These are phyloP conservation scores for Syndactyla subalaris DNA, from an alignment of 2,797 vertebrate species.

Conservation along the genomic window DNA sequence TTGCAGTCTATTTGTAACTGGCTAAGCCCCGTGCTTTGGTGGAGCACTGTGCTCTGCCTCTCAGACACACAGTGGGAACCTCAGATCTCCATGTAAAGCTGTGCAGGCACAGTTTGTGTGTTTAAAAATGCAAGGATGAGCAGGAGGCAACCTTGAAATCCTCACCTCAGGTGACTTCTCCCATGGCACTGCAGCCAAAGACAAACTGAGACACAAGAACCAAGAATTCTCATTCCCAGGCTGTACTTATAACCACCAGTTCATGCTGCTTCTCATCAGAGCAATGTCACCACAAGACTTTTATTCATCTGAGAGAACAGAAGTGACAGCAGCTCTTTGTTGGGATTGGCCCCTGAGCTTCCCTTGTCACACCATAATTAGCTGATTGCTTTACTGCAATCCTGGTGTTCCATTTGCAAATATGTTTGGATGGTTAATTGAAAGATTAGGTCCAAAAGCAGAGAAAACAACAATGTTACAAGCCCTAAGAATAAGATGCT, in stretches of 20 bases:
- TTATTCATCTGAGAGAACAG: not conserved
- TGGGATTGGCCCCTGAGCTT: slow-evolving; percentile 23
- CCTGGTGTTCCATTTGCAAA: not conserved
- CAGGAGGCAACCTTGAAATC: not conserved
- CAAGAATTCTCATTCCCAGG: not conserved
- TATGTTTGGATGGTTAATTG: not conserved
- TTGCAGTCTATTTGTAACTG: not conserved
- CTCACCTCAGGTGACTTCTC: not conserved
- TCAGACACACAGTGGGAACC: not conserved
- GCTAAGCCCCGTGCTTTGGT: not conserved
- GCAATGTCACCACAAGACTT: not conserved
- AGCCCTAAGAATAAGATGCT: not conserved
- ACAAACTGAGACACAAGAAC: not conserved
- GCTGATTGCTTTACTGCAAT: not conserved
- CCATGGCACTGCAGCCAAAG: not conserved
- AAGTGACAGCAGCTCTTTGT: slow-evolving; percentile 45
- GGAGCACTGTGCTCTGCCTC: not conserved
- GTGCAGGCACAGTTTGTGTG: not conserved
- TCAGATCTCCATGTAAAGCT: not conserved
- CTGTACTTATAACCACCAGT: not conserved
- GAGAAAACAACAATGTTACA: not conserved
- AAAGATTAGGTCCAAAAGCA: not conserved
- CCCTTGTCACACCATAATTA: slow-evolving; percentile 35
- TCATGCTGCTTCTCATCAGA: slow-evolving; percentile 41
- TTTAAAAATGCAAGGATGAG: not conserved